phyloP scores from a whole-genome alignment of 2,888 invertebrate species.

The Athetis lepigone region DNA sequence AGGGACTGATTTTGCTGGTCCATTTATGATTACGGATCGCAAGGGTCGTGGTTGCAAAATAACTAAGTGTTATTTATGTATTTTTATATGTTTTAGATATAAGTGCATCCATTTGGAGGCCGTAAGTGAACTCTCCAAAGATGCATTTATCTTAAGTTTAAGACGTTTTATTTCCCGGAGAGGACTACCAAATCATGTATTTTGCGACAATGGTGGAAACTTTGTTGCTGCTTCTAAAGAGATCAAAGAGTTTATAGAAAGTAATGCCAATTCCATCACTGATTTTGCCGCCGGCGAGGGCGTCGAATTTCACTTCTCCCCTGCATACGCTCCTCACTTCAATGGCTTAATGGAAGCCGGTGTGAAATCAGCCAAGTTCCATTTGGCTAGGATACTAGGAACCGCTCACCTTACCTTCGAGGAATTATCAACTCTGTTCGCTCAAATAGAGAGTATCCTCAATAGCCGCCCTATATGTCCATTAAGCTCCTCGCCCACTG shows the following conservation, averaged over 20 bases:
- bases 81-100: slow-evolving; percentile 5
- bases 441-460: background rate
- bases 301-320: background rate
- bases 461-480: too few species aligned
- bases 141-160: background rate
- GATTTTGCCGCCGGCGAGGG: slow-evolving; percentile 1
- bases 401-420: background rate
- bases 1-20: slow-evolving; percentile 6
- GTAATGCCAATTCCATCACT: background rate
- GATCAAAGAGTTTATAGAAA: background rate
- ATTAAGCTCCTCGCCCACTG: too few species aligned
- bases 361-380: background rate
- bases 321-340: too few species aligned
- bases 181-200: background rate
- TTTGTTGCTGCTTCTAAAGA: slow-evolving; percentile 3
- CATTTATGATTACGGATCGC: background rate
- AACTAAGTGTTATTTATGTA: too few species aligned
- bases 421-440: background rate
- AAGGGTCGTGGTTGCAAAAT: slow-evolving; percentile 9
- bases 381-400: background rate
- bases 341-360: too few species aligned
- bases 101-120: slow-evolving; percentile 3
- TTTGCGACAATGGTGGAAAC: slow-evolving; percentile 4
- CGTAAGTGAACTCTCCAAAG: background rate
- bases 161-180: background rate